Evolutionary conservation across 2,113 vertebrate genomes (phyloP).

Genomic region (Hassar affinis): DNA sequence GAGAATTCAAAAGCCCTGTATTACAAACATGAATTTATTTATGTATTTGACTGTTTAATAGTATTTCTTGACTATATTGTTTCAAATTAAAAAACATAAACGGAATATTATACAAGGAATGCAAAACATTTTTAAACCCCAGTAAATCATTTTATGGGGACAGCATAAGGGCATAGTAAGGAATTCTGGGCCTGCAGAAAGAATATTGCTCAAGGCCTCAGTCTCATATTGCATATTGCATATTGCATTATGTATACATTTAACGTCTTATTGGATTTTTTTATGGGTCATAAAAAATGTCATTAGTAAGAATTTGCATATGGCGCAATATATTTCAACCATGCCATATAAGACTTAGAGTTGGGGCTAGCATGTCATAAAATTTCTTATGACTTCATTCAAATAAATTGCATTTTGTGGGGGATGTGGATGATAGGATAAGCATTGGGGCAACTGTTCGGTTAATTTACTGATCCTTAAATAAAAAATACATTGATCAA

Average conservation of each 20-base stretch:
- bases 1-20: neutral
- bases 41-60: neutral
- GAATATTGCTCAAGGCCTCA: neutral
- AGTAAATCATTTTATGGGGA: neutral
- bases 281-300: neutral
- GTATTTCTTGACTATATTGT: no score
- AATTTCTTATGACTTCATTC: neutral
- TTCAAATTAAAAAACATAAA: neutral
- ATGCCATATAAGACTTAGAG: neutral
- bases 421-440: neutral
- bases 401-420: neutral
- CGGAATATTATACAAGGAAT: neutral
- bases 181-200: neutral
- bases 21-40: neutral
- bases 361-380: neutral
- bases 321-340: neutral
- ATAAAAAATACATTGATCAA: no score
- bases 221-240: neutral
- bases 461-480: neutral
- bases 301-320: neutral
- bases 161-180: neutral
- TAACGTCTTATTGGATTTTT: neutral
- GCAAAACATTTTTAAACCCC: neutral
- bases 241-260: neutral
- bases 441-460: neutral